Evolutionary conservation across 1,140 invertebrate species (phyloP).

Genomic region (Hesperophylax magnus): DNA sequence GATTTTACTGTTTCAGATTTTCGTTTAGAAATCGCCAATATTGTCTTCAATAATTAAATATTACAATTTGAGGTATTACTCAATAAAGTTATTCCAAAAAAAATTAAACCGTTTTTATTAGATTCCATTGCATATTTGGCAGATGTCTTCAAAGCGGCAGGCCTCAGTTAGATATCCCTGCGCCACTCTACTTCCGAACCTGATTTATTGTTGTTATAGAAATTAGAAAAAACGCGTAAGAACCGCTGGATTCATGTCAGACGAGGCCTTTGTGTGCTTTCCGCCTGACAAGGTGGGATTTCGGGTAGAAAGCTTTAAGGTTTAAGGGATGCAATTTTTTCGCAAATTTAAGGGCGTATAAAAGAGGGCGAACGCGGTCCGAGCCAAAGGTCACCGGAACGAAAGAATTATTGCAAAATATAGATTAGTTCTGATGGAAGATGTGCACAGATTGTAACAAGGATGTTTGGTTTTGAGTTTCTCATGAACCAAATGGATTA

Average conservation of each 20-base stretch:
- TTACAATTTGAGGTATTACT: too few species aligned
- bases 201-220: slow-evolving; percentile 29
- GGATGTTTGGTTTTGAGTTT: too few species aligned
- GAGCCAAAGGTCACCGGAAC: slow-evolving; percentile 14
- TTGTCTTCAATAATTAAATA: too few species aligned
- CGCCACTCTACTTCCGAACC: slow-evolving; percentile 25
- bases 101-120: too few species aligned
- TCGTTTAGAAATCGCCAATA: too few species aligned
- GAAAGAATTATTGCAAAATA: slow-evolving; percentile 5
- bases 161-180: not conserved
- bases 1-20: too few species aligned
- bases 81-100: too few species aligned
- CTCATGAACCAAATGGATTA: too few species aligned
- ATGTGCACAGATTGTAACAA: not conserved
- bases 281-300: slow-evolving; percentile 6
- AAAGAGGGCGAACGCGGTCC: slow-evolving; percentile 7
- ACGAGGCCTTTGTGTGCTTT: slow-evolving; percentile 4
- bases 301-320: not conserved
- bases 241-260: slow-evolving; percentile 8
- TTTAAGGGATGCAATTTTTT: slow-evolving; percentile 10
- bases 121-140: too few species aligned
- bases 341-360: slow-evolving; percentile 7
- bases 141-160: not conserved
- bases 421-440: slow-evolving; percentile 4
- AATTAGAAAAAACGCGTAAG: slow-evolving; percentile 19